Conservation (phyloP, 1,140 invertebrate species). For the Drosophila repleta region DNA sequence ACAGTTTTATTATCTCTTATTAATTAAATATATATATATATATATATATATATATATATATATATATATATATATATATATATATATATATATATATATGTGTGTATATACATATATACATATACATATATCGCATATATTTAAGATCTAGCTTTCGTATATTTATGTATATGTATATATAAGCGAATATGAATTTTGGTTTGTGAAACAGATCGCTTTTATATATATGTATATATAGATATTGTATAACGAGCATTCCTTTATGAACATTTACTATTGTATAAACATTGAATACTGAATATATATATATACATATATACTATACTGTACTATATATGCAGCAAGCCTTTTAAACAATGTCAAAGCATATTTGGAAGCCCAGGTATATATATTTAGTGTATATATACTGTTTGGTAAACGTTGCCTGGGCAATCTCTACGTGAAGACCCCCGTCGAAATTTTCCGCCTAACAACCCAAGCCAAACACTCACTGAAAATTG, state of each 20-base stretch:
- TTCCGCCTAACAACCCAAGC: constrained; percentile 17
- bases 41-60: constrained; percentile 20
- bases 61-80: constrained; percentile 26
- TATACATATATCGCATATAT: constrained; percentile 30
- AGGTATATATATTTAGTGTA: neutral
- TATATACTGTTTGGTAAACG: constrained; percentile 9
- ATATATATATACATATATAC: constrained; percentile 27
- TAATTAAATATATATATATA: constrained; percentile 13
- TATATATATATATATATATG: constrained; percentile 24
- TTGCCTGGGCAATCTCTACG: constrained; percentile 46
- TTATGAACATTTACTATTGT: constrained; percentile 60
- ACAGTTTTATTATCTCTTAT: constrained; percentile 60
- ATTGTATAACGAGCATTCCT: constrained; percentile 72
- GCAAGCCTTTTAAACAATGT: constrained; percentile 42
- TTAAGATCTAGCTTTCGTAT: constrained; percentile 6
- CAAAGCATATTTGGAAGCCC: constrained; percentile 13
- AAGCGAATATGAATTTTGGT: constrained; percentile 64
- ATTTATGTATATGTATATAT: constrained; percentile 45
- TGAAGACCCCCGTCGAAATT: constrained; percentile 16
- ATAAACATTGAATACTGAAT: constrained; percentile 63
- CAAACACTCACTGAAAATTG: constrained; percentile 21
- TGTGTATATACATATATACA: constrained; percentile 19
- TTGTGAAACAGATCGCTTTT: constrained; percentile 75
- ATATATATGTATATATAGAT: constrained; percentile 40
- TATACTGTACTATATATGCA: too few species aligned